Percentiles rank a stretch among this genome's conserved stretches.
Conservation (phyloP, 2,888 invertebrate genomes). For the Lutraria lutraria region DNA sequence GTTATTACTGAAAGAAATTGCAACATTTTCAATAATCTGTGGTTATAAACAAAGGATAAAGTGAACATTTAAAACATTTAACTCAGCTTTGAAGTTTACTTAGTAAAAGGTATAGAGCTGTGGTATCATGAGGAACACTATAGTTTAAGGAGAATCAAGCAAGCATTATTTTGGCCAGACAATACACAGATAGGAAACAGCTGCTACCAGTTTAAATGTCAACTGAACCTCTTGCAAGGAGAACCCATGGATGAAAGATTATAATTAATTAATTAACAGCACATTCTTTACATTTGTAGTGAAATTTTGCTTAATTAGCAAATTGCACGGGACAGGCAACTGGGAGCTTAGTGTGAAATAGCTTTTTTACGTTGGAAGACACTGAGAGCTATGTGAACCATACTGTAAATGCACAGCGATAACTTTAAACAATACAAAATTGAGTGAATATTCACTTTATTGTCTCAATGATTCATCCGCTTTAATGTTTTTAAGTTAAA, state of each 20-base stretch:
- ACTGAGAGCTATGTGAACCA: conserved; percentile 21
- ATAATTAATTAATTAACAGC: conserved; percentile 41
- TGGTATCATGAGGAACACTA: too few species aligned
- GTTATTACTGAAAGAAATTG: too few species aligned
- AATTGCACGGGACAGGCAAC: conserved; percentile 2
- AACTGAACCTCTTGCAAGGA: background rate
- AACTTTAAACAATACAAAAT: conserved; percentile 18
- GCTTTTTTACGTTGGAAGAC: conserved; percentile 23
- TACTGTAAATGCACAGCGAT: conserved; percentile 24
- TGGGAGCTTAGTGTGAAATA: conserved; percentile 6
- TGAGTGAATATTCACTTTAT: background rate
- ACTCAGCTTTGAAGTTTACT: too few species aligned
- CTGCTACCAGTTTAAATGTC: conserved; percentile 19
- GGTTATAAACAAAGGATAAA: too few species aligned
- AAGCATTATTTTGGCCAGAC: background rate
- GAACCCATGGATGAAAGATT: background rate
- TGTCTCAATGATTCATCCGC: conserved; percentile 10
- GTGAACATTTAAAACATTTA: too few species aligned
- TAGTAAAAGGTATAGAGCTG: too few species aligned
- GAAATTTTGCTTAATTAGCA: conserved; percentile 20
- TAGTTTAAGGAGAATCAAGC: background rate
- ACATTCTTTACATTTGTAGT: conserved; percentile 35
- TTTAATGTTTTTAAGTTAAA: background rate
- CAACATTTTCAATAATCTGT: too few species aligned
- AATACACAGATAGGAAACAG: background rate